phyloP scores from a whole-genome alignment of 2,113 vertebrate species.

The Microcebus griseorufus region DNA sequence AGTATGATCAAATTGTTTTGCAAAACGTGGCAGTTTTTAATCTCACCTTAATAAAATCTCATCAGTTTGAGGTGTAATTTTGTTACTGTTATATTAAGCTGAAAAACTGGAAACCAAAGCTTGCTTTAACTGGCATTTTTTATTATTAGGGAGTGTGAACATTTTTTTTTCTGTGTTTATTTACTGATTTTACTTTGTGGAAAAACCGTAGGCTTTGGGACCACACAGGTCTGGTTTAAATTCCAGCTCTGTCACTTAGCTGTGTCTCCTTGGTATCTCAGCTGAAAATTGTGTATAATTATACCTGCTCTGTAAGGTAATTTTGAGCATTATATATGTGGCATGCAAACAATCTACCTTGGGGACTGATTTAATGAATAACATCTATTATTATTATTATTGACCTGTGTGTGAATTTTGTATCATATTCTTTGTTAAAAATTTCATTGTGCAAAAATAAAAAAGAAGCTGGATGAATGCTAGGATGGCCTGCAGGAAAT shows the following conservation, averaged over 20 bases:
- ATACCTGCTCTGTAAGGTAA: neutral
- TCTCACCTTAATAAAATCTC: neutral
- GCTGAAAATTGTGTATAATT: neutral
- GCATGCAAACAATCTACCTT: neutral
- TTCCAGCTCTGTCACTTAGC: neutral
- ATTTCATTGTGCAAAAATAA: neutral
- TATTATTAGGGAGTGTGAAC: neutral
- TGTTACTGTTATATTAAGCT: neutral
- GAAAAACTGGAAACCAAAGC: neutral
- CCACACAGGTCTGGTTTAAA: conserved; percentile 13
- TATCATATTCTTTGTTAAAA: conserved; percentile 23
- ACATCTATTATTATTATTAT: neutral
- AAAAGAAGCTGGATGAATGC: neutral
- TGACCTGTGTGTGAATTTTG: neutral
- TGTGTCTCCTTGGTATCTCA: neutral
- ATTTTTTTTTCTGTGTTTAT: neutral
- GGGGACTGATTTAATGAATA: neutral
- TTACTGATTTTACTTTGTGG: conserved; percentile 26
- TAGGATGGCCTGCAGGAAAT: neutral
- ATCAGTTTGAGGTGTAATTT: neutral
- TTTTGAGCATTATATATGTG: neutral
- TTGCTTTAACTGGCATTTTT: neutral
- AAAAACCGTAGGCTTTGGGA: neutral
- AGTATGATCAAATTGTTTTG: neutral
- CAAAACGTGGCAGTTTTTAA: neutral